Conservation (phyloP, 2,797 vertebrate genomes). For the Sarcoramphus papa region DNA sequence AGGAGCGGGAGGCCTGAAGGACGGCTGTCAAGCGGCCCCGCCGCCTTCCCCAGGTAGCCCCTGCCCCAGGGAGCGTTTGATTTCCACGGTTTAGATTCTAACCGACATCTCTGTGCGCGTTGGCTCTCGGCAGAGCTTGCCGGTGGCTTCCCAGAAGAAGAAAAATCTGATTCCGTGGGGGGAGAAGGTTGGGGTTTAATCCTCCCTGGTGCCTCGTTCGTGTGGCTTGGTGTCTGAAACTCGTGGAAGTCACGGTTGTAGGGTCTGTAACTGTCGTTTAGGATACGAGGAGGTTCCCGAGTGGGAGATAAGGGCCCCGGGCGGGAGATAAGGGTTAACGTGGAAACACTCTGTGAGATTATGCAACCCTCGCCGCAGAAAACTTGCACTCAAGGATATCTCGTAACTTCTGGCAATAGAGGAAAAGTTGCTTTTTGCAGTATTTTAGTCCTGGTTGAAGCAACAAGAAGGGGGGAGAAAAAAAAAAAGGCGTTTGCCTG, state of each 20-base stretch:
- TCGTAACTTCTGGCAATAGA: neutral
- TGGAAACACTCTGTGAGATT: neutral
- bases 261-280: neutral
- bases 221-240: too few relatives aligned
- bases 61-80: neutral
- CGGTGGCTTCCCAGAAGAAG: neutral
- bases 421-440: neutral
- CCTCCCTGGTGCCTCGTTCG: too few relatives aligned
- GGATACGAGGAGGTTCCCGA: neutral
- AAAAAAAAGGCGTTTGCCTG: neutral
- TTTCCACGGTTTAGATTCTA: neutral
- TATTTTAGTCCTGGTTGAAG: neutral
- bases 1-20: neutral
- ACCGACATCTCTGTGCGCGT: too few relatives aligned
- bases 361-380: neutral
- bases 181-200: neutral
- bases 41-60: neutral
- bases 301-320: neutral
- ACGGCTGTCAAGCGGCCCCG: neutral
- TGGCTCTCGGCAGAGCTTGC: neutral
- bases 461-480: too few relatives aligned
- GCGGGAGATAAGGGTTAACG: neutral
- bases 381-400: neutral
- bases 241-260: accelerated
- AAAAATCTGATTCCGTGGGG: too few relatives aligned